Evolutionary conservation across 2,113 vertebrate genomes (phyloP).

Genomic region (Haemorhous mexicanus): DNA sequence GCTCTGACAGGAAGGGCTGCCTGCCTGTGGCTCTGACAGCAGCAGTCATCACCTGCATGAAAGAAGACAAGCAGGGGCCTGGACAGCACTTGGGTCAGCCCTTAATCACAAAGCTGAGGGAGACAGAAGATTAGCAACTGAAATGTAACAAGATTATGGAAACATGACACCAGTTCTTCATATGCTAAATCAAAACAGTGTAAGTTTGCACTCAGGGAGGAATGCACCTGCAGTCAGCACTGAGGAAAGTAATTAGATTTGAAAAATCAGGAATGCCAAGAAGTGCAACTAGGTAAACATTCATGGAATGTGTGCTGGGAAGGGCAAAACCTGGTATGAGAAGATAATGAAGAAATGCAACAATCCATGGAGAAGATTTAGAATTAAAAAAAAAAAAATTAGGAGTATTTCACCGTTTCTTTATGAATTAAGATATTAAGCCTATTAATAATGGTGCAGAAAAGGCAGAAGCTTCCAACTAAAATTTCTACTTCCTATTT

Average conservation of each 20-base stretch:
- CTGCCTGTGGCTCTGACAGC: background rate
- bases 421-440: background rate
- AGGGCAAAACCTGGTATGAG: background rate
- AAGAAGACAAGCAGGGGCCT: background rate
- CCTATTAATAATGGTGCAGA: background rate
- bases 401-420: background rate
- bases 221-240: background rate
- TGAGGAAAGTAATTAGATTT: background rate
- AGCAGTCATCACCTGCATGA: accelerated
- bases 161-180: background rate
- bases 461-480: background rate
- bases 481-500: background rate
- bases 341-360: background rate
- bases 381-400: background rate
- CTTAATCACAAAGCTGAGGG: background rate
- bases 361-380: background rate
- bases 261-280: background rate
- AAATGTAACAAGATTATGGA: background rate
- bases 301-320: background rate
- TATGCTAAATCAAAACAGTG: accelerated
- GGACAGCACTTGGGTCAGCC: background rate
- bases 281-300: background rate
- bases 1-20: accelerated
- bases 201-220: background rate
- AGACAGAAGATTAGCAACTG: background rate